These are phyloP conservation scores for Electrona antarctica DNA, from an alignment of 2,113 vertebrate species.

Conservation along the genomic window DNA sequence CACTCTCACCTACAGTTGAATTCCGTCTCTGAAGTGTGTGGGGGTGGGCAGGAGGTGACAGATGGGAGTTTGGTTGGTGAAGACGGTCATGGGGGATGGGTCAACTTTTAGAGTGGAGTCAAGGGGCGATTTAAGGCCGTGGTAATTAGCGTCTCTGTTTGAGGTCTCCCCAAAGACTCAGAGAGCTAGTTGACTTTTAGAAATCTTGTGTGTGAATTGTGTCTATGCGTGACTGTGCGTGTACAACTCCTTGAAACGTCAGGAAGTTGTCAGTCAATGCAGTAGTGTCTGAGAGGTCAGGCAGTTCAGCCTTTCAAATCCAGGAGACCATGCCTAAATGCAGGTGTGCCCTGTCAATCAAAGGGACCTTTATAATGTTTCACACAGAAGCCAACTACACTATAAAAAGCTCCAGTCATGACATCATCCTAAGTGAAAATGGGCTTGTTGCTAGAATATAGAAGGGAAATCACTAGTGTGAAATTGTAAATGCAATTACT, in stretches of 20 bases:
- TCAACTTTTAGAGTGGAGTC: too few relatives aligned
- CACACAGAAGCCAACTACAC: neutral
- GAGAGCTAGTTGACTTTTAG: neutral
- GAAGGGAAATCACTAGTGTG: too few relatives aligned
- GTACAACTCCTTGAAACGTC: neutral
- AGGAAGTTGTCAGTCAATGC: slow-evolving; percentile 13
- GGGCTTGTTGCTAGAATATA: too few relatives aligned
- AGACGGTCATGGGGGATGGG: slow-evolving; percentile 5
- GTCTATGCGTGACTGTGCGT: slow-evolving; percentile 1
- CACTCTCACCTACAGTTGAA: neutral
- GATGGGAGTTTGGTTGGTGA: neutral
- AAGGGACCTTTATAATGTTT: neutral
- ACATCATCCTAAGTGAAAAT: too few relatives aligned
- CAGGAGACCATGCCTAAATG: neutral
- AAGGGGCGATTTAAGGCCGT: slow-evolving; percentile 6
- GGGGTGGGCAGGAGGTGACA: neutral
- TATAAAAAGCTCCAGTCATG: neutral
- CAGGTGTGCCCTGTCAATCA: neutral
- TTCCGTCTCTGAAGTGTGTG: neutral
- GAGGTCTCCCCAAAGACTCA: slow-evolving; percentile 27
- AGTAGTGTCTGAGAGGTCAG: neutral
- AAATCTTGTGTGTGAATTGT: neutral
- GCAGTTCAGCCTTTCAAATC: neutral
- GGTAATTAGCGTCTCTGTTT: slow-evolving; percentile 23
- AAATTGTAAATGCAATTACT: too few relatives aligned